These are phyloP conservation scores for Lethenteron camtschaticum DNA, from an alignment of 2,113 vertebrate species.

Conservation along the genomic window DNA sequence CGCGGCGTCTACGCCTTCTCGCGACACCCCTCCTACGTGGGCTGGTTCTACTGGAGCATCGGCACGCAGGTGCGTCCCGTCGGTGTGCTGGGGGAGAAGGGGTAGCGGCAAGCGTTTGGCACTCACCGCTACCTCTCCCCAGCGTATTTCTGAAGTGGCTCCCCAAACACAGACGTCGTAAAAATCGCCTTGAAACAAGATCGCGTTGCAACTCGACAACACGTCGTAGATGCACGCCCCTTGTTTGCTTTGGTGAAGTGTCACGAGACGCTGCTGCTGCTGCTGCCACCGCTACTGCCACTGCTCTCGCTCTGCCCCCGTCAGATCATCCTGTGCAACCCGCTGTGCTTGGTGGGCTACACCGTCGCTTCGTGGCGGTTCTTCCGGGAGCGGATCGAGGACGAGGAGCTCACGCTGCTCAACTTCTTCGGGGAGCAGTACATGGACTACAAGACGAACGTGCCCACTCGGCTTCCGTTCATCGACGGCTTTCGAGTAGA, in stretches of 20 bases:
- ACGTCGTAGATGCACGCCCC: too few species aligned
- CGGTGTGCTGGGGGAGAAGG: too few species aligned
- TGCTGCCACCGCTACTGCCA: too few species aligned
- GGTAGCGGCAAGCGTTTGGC: too few species aligned
- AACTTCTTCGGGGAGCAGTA: slow-evolving; percentile 91
- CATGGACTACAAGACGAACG: slow-evolving; percentile 61
- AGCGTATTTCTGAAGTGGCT: too few species aligned
- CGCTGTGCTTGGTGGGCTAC: slow-evolving; percentile 58
- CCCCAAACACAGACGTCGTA: too few species aligned
- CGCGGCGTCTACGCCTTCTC: slow-evolving; percentile 64
- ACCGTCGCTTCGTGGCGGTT: slow-evolving; percentile 73
- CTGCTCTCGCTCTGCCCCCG: background rate
- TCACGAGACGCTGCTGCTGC: too few species aligned
- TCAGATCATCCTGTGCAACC: slow-evolving; percentile 78
- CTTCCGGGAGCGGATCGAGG: slow-evolving; percentile 78
- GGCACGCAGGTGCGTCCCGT: slow-evolving; percentile 54
- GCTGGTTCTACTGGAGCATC: slow-evolving; percentile 98
- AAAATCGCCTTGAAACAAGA: too few species aligned
- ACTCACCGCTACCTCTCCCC: too few species aligned
- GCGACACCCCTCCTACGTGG: slow-evolving; percentile 83
- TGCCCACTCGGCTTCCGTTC: slow-evolving; percentile 68
- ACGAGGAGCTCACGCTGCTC: slow-evolving; percentile 72
- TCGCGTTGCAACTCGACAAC: too few species aligned
- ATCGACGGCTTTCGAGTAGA: slow-evolving; percentile 67
- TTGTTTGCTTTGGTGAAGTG: too few species aligned